These are phyloP conservation scores for Poeciliopsis occidentalis DNA, from an alignment of 2,113 vertebrate species.

Conservation along the genomic window DNA sequence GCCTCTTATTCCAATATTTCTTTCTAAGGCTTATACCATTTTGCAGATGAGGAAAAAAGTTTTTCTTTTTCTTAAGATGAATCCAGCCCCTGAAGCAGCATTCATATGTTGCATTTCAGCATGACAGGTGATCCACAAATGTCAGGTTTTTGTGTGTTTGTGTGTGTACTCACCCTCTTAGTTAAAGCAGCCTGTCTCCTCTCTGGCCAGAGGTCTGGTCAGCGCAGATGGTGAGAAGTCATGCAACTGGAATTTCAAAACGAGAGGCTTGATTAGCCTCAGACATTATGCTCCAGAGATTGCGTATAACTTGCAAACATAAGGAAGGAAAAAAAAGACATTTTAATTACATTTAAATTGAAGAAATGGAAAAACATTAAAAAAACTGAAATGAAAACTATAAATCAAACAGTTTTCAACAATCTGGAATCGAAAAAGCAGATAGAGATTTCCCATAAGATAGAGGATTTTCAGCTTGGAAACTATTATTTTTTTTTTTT, in stretches of 20 bases:
- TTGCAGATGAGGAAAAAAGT: constrained; percentile 52
- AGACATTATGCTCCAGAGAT: background rate
- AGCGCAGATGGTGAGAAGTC: constrained; percentile 20
- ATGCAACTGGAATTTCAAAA: constrained; percentile 5
- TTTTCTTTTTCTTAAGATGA: constrained; percentile 28
- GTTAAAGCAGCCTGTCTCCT: constrained; percentile 28
- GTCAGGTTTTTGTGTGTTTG: constrained; percentile 46
- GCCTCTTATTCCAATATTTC: constrained; percentile 38
- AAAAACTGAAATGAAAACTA: constrained; percentile 27
- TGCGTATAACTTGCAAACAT: background rate
- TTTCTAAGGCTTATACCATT: constrained; percentile 52
- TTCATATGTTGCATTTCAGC: constrained; percentile 42
- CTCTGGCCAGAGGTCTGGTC: constrained; percentile 13
- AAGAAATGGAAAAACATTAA: constrained; percentile 13
- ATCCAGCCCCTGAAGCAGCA: constrained; percentile 40
- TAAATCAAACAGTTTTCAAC: constrained; percentile 48
- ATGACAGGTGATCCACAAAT: constrained; percentile 39
- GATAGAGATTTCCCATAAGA: constrained; percentile 37
- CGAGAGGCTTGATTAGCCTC: background rate
- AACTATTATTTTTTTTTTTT: constrained; percentile 52
- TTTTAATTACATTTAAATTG: background rate
- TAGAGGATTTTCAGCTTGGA: constrained; percentile 46
- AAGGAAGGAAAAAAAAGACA: background rate
- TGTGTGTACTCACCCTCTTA: constrained; percentile 9
- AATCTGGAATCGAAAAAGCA: constrained; percentile 50